Conservation (phyloP, 2,113 vertebrate species). For the Neogale vison region DNA sequence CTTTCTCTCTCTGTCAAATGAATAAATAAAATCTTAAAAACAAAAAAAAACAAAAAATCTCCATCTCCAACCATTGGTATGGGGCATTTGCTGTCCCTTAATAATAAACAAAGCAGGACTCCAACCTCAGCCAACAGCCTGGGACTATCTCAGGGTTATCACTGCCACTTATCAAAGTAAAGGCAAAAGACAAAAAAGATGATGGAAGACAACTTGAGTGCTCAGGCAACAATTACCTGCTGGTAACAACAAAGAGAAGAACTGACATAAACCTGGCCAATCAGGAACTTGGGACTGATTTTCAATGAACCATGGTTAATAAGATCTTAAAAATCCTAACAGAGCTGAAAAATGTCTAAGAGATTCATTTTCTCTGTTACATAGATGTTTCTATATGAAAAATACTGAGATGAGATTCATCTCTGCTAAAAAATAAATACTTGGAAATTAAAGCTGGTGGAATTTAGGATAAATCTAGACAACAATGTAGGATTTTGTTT, state of each 20-base stretch:
- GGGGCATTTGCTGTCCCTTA: not conserved
- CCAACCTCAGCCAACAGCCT: not conserved
- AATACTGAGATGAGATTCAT: not conserved
- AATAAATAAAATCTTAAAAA: too few species aligned
- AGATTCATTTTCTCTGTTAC: slow-evolving; percentile 10
- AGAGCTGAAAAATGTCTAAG: not conserved
- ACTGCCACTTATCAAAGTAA: not conserved
- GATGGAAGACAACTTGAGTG: not conserved
- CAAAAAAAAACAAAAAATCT: not conserved
- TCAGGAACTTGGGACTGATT: not conserved
- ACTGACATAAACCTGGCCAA: slow-evolving; percentile 1
- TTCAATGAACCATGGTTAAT: not conserved
- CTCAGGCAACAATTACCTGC: not conserved
- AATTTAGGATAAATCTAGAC: not conserved
- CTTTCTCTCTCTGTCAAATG: too few species aligned
- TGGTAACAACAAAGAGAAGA: not conserved
- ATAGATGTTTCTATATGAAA: not conserved
- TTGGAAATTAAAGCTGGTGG: not conserved
- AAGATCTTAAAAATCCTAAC: not conserved
- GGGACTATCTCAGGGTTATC: not conserved
- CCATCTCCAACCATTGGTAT: not conserved
- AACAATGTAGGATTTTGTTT: not conserved
- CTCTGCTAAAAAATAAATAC: slow-evolving; percentile 10
- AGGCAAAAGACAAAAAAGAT: not conserved
- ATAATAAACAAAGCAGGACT: not conserved